phyloP scores from a whole-genome alignment of 2,888 invertebrate genomes.

The Phortica magna region DNA sequence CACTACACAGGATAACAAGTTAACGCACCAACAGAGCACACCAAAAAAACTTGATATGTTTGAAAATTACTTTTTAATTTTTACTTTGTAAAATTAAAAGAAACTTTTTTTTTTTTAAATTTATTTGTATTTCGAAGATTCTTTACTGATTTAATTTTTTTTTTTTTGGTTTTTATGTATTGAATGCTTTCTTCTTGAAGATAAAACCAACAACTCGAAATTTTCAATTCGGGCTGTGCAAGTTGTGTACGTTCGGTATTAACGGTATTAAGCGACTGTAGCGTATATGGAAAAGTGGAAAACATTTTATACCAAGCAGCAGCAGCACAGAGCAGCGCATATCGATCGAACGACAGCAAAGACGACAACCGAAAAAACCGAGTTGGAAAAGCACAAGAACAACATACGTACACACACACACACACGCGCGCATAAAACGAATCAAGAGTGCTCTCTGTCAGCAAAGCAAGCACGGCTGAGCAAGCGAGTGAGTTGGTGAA shows the following conservation, averaged over 20 bases:
- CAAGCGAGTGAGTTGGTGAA: slow-evolving; percentile 1
- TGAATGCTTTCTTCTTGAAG: slow-evolving; percentile 32
- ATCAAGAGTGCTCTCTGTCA: slow-evolving; percentile 42
- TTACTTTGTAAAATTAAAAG: background rate
- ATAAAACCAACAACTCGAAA: slow-evolving; percentile 37
- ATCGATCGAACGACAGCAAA: slow-evolving; percentile 61
- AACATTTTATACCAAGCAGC: slow-evolving; percentile 73
- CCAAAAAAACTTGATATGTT: background rate
- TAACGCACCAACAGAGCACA: background rate
- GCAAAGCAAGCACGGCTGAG: slow-evolving; percentile 14
- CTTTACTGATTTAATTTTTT: slow-evolving; percentile 1
- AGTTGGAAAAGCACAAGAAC: slow-evolving; percentile 52
- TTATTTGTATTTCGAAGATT: slow-evolving; percentile 33
- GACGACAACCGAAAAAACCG: slow-evolving; percentile 46
- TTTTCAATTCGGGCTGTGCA: slow-evolving; percentile 25
- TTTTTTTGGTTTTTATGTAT: slow-evolving; percentile 35
- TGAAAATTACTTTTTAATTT: background rate
- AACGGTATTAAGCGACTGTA: slow-evolving; percentile 76
- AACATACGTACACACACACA: slow-evolving; percentile 44
- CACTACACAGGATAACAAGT: background rate
- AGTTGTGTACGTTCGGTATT: slow-evolving; percentile 70
- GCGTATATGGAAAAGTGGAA: slow-evolving; percentile 76
- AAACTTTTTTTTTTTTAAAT: slow-evolving; percentile 34
- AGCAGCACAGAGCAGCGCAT: slow-evolving; percentile 49
- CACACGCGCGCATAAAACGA: slow-evolving; percentile 36